These are phyloP conservation scores for Matsumurasca onukii DNA, from an alignment of 1,140 invertebrate species.

Conservation along the genomic window DNA sequence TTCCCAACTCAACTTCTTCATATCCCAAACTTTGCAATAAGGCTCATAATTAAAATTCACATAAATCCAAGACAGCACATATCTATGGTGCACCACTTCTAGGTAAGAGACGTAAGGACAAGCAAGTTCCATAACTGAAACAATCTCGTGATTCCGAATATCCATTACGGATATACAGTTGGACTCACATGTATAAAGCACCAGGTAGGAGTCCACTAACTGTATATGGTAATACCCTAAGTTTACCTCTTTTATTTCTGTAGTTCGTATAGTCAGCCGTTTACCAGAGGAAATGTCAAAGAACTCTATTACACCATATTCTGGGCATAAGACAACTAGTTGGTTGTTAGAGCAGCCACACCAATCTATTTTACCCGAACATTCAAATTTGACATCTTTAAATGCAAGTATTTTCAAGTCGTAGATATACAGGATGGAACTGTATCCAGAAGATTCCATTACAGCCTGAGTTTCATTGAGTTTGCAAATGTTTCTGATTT, in stretches of 20 bases:
- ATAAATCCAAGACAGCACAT: background rate
- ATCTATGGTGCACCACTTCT: background rate
- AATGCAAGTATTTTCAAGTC: background rate
- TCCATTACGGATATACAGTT: conserved; percentile 3
- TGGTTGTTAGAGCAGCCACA: background rate
- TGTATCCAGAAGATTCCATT: background rate
- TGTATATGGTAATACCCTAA: background rate
- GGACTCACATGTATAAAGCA: background rate
- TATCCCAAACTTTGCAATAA: background rate
- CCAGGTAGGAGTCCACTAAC: background rate
- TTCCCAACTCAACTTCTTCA: background rate
- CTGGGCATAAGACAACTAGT: background rate
- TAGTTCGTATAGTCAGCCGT: no score
- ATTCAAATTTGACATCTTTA: background rate
- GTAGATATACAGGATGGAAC: background rate
- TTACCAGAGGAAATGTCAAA: background rate
- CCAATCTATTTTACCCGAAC: background rate
- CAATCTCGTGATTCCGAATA: background rate
- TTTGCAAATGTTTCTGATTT: conserved; percentile 10
- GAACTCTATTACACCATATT: background rate
- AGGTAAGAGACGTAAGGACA: background rate
- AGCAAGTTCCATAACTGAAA: background rate
- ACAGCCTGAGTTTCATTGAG: background rate
- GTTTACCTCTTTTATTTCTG: background rate
- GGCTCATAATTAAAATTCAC: background rate